A percentile compares a stretch with the other conserved stretches of the same genome.
Evolutionary conservation across 2,113 vertebrate genomes (phyloP).

Genomic region (Riparia riparia): DNA sequence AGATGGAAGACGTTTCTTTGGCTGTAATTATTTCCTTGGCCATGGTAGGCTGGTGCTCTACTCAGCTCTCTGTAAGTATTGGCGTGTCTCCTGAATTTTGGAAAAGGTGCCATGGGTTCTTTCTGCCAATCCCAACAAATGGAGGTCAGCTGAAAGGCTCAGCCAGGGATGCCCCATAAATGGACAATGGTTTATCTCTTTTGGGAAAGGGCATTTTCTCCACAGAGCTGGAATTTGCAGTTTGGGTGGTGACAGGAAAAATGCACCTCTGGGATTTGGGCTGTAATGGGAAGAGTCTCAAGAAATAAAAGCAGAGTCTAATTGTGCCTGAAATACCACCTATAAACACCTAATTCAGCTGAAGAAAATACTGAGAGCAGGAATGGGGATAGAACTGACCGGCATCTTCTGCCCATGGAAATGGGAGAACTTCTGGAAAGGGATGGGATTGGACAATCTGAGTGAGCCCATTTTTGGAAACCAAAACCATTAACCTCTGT

Average conservation of each 20-base stretch:
- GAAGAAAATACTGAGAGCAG: neutral
- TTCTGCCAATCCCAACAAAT: neutral
- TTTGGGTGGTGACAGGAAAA: neutral
- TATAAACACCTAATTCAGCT: neutral
- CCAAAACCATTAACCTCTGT: neutral
- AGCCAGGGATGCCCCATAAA: fast-evolving
- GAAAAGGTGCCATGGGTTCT: neutral
- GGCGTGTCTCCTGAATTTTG: neutral
- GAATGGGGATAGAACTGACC: neutral
- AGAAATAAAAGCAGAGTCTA: neutral
- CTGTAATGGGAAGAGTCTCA: neutral
- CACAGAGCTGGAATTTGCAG: neutral
- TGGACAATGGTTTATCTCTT: neutral
- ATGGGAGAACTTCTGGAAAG: neutral
- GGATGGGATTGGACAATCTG: fast-evolving
- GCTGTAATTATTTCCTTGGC: neutral
- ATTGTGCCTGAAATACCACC: neutral
- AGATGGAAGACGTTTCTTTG: neutral
- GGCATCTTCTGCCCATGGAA: neutral
- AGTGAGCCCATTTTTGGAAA: neutral
- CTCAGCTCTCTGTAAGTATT: fast-evolving
- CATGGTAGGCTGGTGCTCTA: neutral
- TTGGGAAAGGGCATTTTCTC: neutral
- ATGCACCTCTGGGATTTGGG: neutral
- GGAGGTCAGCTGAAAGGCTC: neutral